phyloP scores from a whole-genome alignment of 2,888 invertebrate species.

The Hipparchia sbordonii region DNA sequence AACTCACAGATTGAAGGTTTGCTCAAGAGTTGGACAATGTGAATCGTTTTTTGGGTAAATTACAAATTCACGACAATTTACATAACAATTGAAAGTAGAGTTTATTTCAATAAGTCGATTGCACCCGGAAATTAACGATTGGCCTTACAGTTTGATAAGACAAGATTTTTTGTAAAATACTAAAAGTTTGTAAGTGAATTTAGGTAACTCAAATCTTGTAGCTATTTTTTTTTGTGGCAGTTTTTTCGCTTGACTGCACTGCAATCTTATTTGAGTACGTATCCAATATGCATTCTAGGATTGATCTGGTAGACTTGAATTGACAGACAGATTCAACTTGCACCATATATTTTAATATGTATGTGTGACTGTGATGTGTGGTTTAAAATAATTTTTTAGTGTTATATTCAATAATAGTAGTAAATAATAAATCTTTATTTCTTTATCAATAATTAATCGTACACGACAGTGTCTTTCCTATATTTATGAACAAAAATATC shows the following conservation, averaged over 20 bases:
- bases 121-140: not conserved
- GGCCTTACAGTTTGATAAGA: conserved; percentile 2
- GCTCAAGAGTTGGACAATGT: not conserved
- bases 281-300: not conserved
- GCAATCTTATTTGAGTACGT: not conserved
- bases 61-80: conserved; percentile 4
- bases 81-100: conserved; percentile 20
- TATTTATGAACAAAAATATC: no score
- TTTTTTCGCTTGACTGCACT: not conserved
- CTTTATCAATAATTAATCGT: no score
- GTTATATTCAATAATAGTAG: no score
- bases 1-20: not conserved
- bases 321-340: no score
- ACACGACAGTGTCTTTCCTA: no score
- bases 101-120: conserved; percentile 11
- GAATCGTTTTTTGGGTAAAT: not conserved
- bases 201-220: conserved; percentile 1
- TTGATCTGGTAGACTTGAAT: not conserved
- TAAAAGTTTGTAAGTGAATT: not conserved
- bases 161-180: not conserved
- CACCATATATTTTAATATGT: no score
- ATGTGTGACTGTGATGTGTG: no score
- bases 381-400: no score
- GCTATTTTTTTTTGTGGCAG: not conserved
- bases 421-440: no score